phyloP scores from a whole-genome alignment of 2,797 vertebrate species.

The Acipenser transmontanus region DNA sequence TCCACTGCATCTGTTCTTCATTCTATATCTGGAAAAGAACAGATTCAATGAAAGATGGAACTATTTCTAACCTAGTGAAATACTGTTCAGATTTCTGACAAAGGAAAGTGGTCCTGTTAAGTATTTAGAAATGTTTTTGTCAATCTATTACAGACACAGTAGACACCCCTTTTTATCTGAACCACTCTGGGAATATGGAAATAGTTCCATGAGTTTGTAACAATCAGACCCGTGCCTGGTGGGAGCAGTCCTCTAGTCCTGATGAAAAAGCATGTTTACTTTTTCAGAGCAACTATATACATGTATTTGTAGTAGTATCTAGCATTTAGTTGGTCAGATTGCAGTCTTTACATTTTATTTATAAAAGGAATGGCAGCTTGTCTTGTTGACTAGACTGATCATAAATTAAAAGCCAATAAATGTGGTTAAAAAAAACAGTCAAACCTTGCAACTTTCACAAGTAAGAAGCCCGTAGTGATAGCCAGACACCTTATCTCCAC shows the following conservation, averaged over 20 bases:
- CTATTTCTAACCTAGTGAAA: neutral
- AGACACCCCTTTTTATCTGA: constrained; percentile 12
- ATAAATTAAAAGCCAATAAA: neutral
- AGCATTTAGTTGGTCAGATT: no score
- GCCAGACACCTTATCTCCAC: constrained; percentile 96
- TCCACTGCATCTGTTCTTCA: neutral
- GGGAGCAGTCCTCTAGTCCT: neutral
- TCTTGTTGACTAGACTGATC: neutral
- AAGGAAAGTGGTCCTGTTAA: constrained; percentile 13
- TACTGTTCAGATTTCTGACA: neutral
- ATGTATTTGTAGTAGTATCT: no score
- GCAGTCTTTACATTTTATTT: no score
- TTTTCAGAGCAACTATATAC: neutral
- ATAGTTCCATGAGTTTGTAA: neutral
- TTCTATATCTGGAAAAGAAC: neutral
- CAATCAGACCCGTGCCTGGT: constrained; percentile 4
- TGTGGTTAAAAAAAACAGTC: constrained; percentile 15
- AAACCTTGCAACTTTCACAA: constrained; percentile 98
- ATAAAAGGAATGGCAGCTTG: neutral
- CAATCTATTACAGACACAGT: constrained; percentile 20
- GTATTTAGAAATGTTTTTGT: constrained; percentile 12
- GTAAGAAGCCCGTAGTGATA: constrained; percentile 98
- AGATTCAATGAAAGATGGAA: neutral
- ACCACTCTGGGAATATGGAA: neutral
- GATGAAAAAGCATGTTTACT: neutral